Evolutionary conservation across 1,140 invertebrate species (phyloP).

Genomic region (Platyscapa corneri): DNA sequence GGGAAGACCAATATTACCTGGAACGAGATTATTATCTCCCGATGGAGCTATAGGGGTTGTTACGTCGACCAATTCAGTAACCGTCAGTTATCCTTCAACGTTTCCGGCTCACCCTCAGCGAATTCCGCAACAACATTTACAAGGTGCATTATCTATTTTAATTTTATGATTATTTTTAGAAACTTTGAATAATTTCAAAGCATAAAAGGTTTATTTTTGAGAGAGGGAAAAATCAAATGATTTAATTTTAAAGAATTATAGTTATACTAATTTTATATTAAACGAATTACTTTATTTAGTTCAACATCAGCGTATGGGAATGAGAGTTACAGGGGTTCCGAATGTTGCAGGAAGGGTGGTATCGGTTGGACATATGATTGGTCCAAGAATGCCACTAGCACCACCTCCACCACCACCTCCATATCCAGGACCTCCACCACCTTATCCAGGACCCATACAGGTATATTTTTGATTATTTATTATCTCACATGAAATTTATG

Average conservation of each 20-base stretch:
- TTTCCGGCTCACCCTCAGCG: conserved; percentile 72
- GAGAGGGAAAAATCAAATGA: no score
- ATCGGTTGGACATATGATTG: conserved; percentile 70
- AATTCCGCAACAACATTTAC: conserved; percentile 66
- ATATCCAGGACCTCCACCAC: conserved; percentile 77
- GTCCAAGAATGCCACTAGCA: conserved; percentile 71
- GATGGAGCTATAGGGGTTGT: conserved; percentile 81
- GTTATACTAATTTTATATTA: not conserved
- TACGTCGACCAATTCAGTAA: conserved; percentile 78
- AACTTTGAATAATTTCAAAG: no score
- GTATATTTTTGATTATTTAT: conserved; percentile 56
- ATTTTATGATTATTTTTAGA: not conserved
- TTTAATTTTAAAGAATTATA: not conserved
- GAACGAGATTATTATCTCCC: conserved; percentile 77
- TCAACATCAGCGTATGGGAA: conserved; percentile 68
- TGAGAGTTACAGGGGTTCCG: conserved; percentile 66
- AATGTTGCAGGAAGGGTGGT: conserved; percentile 70
- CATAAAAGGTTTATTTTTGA: no score
- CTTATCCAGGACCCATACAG: conserved; percentile 71
- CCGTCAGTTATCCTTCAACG: conserved; percentile 77
- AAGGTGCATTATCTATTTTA: conserved; percentile 58
- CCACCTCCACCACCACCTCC: conserved; percentile 81
- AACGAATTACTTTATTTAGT: conserved; percentile 50
- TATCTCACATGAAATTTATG: not conserved
- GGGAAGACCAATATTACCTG: conserved; percentile 77